Percentiles rank a stretch among this genome's conserved stretches.
Evolutionary conservation across 1,140 invertebrate species (phyloP).

Genomic region (Ceratina japonica): DNA sequence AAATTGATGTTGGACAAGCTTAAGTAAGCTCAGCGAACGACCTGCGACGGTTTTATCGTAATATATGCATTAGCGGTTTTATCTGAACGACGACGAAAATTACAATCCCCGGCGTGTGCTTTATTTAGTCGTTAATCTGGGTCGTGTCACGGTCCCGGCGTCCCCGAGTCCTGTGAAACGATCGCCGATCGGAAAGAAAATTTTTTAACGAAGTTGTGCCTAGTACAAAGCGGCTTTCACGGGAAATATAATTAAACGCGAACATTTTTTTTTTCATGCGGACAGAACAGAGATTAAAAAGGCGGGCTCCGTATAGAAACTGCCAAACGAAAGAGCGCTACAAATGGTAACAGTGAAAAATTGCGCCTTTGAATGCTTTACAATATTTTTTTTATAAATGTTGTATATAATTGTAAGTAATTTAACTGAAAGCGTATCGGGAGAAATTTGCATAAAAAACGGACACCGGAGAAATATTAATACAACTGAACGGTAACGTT

Average conservation of each 20-base stretch:
- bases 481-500: neutral
- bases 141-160: neutral
- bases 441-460: conserved; percentile 16
- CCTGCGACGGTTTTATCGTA: conserved; percentile 50
- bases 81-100: conserved; percentile 40
- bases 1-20: conserved; percentile 38
- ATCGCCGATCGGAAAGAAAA: conserved; percentile 22
- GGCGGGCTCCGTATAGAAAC: neutral
- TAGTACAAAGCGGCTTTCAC: conserved; percentile 1
- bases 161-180: neutral
- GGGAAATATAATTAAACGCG: neutral
- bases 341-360: neutral
- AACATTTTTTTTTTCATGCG: neutral
- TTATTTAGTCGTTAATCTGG: conserved; percentile 39
- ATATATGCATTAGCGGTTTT: conserved; percentile 53
- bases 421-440: no score
- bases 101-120: conserved; percentile 30
- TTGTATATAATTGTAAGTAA: neutral
- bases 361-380: no score
- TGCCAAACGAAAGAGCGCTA: neutral
- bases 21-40: conserved; percentile 18
- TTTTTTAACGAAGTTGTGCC: conserved; percentile 21
- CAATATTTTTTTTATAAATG: neutral
- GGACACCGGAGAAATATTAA: neutral
- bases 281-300: neutral